Evolutionary conservation across 2,888 invertebrate species (phyloP).

Genomic region (Halocaridina rubra): DNA sequence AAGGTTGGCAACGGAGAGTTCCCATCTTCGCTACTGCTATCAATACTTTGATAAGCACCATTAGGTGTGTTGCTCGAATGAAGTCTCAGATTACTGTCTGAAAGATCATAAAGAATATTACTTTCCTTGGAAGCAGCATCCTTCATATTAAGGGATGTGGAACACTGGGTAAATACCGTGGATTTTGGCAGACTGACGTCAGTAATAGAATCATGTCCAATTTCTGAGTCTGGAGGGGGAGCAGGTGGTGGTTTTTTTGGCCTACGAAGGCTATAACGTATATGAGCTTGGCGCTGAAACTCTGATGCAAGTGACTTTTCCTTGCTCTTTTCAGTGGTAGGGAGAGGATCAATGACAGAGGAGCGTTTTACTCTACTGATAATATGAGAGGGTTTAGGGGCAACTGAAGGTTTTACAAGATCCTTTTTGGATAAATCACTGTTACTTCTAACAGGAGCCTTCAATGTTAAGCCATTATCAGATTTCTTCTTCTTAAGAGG

Average conservation of each 20-base stretch:
- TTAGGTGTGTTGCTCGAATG: background rate
- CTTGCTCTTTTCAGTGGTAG: constrained; percentile 35
- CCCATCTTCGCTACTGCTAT: constrained; percentile 12
- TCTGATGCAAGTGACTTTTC: constrained; percentile 33
- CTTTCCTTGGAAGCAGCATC: background rate
- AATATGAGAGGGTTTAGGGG: constrained; percentile 52
- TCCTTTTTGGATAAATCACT: constrained; percentile 38
- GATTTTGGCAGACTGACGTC: background rate
- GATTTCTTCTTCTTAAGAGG: constrained; percentile 39
- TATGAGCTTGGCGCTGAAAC: constrained; percentile 47
- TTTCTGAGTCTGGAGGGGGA: background rate
- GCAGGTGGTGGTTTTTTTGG: constrained; percentile 43
- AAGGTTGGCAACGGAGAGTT: background rate
- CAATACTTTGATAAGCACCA: background rate
- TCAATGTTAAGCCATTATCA: background rate
- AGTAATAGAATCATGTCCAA: no score
- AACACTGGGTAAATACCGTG: background rate
- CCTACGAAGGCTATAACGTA: constrained; percentile 43
- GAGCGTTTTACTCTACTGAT: constrained; percentile 40
- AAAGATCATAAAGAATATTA: background rate
- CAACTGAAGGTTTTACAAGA: constrained; percentile 40
- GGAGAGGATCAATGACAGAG: constrained; percentile 48
- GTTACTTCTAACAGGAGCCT: constrained; percentile 43
- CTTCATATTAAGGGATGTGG: background rate
- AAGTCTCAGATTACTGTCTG: background rate